Conservation (phyloP, 2,888 invertebrate genomes). For the Apodemia mormo region DNA sequence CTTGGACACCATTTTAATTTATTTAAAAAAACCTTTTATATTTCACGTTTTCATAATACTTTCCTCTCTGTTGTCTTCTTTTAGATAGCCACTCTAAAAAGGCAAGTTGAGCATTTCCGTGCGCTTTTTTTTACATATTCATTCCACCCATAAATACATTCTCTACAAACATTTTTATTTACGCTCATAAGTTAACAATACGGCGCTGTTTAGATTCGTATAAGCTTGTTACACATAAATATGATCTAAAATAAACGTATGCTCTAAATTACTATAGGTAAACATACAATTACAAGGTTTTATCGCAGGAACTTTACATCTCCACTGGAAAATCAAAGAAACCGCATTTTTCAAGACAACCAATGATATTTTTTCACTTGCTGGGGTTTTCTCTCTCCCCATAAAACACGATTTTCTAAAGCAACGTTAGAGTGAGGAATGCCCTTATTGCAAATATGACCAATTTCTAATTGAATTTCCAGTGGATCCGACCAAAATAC, state of each 20-base stretch:
- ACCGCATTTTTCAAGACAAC: constrained; percentile 22
- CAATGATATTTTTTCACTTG: neutral
- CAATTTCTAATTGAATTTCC: too few relatives aligned
- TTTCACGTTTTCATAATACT: neutral
- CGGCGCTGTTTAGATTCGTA: neutral
- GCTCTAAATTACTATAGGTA: neutral
- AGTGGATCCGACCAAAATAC: too few relatives aligned
- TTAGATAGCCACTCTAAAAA: neutral
- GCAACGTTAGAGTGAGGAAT: too few relatives aligned
- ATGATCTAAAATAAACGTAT: neutral
- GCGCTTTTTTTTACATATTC: neutral
- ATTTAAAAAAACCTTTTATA: neutral
- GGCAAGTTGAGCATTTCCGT: neutral
- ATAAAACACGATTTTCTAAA: too few relatives aligned
- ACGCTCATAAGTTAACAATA: neutral
- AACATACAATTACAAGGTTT: neutral
- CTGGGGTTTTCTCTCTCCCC: too few relatives aligned
- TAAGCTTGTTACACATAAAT: neutral
- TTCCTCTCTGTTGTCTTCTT: neutral
- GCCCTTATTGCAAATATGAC: neutral
- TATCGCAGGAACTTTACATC: neutral
- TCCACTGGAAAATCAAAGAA: neutral
- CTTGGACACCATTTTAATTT: neutral
- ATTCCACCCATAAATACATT: neutral
- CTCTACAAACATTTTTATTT: neutral